These are phyloP conservation scores for Heliconius melpomene DNA, from an alignment of 1,140 invertebrate species.

Conservation along the genomic window DNA sequence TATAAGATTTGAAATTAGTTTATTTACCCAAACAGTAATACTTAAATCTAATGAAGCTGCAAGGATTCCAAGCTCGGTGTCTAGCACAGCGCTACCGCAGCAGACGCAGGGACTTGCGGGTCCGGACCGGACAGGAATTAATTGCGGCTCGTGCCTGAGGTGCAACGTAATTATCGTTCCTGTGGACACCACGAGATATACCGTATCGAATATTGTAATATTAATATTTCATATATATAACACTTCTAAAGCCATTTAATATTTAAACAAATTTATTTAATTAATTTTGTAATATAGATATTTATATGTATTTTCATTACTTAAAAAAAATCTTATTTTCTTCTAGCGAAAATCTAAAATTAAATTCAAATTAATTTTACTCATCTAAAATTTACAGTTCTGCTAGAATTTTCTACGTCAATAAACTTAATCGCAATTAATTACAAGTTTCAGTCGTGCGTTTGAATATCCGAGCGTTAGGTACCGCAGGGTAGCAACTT, in stretches of 20 bases:
- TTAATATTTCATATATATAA: not conserved
- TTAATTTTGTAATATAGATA: too few species aligned
- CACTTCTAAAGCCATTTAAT: not conserved
- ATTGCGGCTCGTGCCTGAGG: conserved; percentile 67
- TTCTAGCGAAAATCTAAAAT: not conserved
- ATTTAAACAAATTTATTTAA: too few species aligned
- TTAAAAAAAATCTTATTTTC: too few species aligned
- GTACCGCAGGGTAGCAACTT: conserved; percentile 28
- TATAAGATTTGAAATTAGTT: not conserved
- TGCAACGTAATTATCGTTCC: conserved; percentile 63
- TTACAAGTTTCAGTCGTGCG: conserved; percentile 47
- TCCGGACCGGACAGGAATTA: conserved; percentile 53
- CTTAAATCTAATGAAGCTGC: conserved; percentile 39
- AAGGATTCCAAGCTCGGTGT: conserved; percentile 50
- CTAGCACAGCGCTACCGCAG: conserved; percentile 54
- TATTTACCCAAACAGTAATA: not conserved
- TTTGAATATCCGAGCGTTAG: conserved; percentile 38
- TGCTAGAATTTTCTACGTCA: conserved; percentile 35
- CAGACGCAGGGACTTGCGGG: conserved; percentile 36
- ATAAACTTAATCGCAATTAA: conserved; percentile 46
- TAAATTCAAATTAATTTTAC: not conserved
- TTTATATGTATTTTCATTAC: too few species aligned
- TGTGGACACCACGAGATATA: conserved; percentile 41
- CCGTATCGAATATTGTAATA: not conserved
- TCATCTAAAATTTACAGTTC: not conserved